Evolutionary conservation across 2,888 invertebrate genomes (phyloP).

Genomic region (Balanococcus diminutus): DNA sequence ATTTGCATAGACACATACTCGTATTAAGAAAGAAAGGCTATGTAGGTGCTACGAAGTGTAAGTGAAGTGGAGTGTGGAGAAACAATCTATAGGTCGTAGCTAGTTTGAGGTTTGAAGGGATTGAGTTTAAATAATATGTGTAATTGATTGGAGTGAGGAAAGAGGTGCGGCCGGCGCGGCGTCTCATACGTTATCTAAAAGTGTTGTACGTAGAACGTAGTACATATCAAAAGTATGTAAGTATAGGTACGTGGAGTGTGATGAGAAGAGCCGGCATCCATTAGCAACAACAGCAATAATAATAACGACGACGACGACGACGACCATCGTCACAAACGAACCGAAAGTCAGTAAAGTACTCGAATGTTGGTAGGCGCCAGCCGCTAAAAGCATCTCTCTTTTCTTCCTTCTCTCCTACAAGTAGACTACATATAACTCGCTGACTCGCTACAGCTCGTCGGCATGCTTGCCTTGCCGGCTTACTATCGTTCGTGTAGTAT

Average conservation of each 20-base stretch:
- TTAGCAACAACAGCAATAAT: neutral
- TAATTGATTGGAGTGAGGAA: neutral
- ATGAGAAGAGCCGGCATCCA: neutral
- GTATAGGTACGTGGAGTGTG: neutral
- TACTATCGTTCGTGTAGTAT: neutral
- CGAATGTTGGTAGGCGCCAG: constrained; percentile 35
- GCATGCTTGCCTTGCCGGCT: neutral
- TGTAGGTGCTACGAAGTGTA: no score
- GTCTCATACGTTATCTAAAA: no score
- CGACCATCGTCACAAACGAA: neutral
- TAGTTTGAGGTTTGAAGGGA: no score
- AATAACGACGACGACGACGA: neutral
- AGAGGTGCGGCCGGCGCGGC: no score
- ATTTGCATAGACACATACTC: no score
- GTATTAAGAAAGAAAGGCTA: no score
- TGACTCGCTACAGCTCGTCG: neutral
- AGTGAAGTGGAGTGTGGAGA: no score
- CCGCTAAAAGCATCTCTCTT: constrained; percentile 48
- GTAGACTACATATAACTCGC: neutral
- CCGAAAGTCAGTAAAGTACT: constrained; percentile 28
- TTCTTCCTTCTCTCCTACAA: neutral
- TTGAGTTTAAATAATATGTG: neutral
- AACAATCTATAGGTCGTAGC: no score
- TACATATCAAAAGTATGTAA: no score
- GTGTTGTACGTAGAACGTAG: no score